phyloP scores from a whole-genome alignment of 2,113 vertebrate genomes.

The Otus sunia region DNA sequence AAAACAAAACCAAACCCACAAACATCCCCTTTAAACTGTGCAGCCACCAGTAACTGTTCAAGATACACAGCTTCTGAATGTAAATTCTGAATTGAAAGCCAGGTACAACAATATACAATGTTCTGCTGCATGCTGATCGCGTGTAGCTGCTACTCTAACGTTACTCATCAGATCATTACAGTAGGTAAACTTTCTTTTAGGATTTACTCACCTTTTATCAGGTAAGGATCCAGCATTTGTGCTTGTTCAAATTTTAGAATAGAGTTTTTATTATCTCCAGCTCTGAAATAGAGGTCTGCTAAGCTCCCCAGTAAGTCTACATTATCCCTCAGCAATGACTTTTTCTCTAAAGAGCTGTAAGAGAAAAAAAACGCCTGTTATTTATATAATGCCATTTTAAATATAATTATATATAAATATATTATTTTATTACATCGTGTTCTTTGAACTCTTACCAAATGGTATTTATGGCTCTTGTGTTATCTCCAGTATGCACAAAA shows the following conservation, averaged over 20 bases:
- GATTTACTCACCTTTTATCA: conserved; percentile 88
- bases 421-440: background rate
- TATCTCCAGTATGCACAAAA: conserved; percentile 94
- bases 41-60: background rate
- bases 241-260: conserved; percentile 98
- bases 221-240: conserved; percentile 96
- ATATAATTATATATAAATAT: background rate
- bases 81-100: background rate
- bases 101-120: background rate
- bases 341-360: conserved; percentile 94
- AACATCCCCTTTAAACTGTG: background rate
- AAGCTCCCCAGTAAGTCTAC: conserved; percentile 95
- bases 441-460: conserved; percentile 85
- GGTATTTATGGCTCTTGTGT: conserved; percentile 95
- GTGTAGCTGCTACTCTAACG: background rate
- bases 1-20: background rate
- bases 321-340: conserved; percentile 93
- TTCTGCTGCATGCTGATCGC: background rate
- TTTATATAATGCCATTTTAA: background rate
- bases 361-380: background rate
- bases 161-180: background rate
- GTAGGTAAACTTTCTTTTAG: background rate
- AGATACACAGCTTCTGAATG: background rate
- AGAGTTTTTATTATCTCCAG: conserved; percentile 95
- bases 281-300: conserved; percentile 95